Conservation (phyloP, 2,113 vertebrate genomes). For the Verasper variegatus region DNA sequence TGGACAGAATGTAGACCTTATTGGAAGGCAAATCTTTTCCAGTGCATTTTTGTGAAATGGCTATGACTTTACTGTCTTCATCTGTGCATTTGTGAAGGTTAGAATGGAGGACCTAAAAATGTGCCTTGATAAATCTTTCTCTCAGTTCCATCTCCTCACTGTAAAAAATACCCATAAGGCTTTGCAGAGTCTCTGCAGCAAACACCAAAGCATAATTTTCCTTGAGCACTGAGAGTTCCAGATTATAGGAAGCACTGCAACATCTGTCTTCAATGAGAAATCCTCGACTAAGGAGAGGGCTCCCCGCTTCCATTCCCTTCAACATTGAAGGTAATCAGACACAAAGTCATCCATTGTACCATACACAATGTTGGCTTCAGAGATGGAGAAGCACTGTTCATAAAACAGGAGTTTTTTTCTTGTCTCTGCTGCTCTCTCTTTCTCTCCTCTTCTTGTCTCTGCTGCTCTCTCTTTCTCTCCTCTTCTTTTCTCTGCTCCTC, state of each 20-base stretch:
- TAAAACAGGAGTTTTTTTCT: too few relatives aligned
- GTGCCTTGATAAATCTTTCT: not conserved
- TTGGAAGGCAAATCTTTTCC: too few relatives aligned
- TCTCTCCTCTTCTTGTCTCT: not conserved
- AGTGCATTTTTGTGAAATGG: too few relatives aligned
- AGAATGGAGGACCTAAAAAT: not conserved
- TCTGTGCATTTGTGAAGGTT: rapidly evolving
- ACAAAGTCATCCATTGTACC: too few relatives aligned
- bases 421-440: too few relatives aligned
- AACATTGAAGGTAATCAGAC: slow-evolving; percentile 1
- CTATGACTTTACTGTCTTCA: not conserved
- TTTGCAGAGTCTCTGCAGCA: slow-evolving; percentile 21
- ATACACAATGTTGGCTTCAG: too few relatives aligned
- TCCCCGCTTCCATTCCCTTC: not conserved
- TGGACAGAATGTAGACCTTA: too few relatives aligned
- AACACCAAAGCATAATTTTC: not conserved
- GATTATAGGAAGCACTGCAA: too few relatives aligned
- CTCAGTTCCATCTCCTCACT: slow-evolving; percentile 4
- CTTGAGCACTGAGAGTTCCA: not conserved
- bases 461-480: not conserved
- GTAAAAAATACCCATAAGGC: not conserved
- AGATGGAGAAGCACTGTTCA: too few relatives aligned
- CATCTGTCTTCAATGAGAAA: slow-evolving; percentile 10
- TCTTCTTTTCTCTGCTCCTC: not conserved
- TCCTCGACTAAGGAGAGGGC: rapidly evolving